A percentile compares a stretch with the other conserved stretches of the same genome.
phyloP scores from a whole-genome alignment of 2,113 vertebrate genomes.

The Sinosuthora webbiana region DNA sequence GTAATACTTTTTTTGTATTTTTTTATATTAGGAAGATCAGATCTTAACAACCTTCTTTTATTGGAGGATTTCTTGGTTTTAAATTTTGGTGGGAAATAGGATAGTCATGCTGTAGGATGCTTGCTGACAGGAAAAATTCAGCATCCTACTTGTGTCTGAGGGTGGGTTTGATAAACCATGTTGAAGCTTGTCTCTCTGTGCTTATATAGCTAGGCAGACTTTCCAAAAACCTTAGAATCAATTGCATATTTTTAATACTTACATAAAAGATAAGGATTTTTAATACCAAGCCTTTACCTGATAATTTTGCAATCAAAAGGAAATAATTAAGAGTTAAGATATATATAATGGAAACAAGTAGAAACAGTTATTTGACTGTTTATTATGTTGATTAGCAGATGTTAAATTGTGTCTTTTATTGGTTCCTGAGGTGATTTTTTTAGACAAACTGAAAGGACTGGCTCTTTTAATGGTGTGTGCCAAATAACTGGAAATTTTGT shows the following conservation, averaged over 20 bases:
- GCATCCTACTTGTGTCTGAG: not conserved
- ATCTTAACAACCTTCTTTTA: not conserved
- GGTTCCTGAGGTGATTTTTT: not conserved
- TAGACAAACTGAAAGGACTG: not conserved
- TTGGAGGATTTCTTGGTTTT: not conserved
- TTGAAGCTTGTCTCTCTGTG: not conserved
- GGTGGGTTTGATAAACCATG: not conserved
- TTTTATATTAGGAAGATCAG: not conserved
- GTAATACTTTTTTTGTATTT: not conserved
- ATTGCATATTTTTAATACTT: not conserved
- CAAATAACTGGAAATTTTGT: not conserved
- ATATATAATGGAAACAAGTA: not conserved
- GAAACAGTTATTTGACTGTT: not conserved
- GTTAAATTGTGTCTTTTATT: not conserved
- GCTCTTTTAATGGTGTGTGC: not conserved
- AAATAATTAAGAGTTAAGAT: not conserved
- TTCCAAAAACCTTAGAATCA: not conserved
- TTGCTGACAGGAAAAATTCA: not conserved
- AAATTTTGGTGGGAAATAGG: not conserved
- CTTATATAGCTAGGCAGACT: not conserved
- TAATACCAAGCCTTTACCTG: not conserved
- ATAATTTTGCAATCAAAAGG: not conserved
- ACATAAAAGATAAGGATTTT: not conserved
- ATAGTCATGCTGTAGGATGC: not conserved
- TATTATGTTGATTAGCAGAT: not conserved